Conservation (phyloP, 2,797 vertebrate genomes). For the Pitangus sulphuratus region DNA sequence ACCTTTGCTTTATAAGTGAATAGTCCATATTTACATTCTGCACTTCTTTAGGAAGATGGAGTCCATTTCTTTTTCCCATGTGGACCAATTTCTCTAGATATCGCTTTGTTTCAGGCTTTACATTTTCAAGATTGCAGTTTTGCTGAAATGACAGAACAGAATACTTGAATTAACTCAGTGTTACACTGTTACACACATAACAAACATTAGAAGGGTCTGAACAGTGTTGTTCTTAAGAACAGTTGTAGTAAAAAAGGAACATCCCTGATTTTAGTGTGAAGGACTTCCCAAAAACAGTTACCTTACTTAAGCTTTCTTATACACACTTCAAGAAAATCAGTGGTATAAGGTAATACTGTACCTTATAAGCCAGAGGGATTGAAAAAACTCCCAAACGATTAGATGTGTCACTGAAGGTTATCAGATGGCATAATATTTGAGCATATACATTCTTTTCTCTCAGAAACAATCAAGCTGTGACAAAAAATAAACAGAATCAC, state of each 20-base stretch:
- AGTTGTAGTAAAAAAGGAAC: not conserved
- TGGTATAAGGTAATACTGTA: not conserved
- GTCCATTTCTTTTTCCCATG: slow-evolving; percentile 87
- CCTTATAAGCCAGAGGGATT: not conserved
- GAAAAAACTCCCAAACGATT: not conserved
- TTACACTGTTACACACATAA: not conserved
- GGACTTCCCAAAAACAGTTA: not conserved
- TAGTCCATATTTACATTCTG: slow-evolving; percentile 82
- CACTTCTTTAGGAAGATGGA: slow-evolving; percentile 87
- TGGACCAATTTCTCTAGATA: slow-evolving; percentile 89
- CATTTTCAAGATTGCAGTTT: slow-evolving; percentile 73
- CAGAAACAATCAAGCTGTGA: not conserved
- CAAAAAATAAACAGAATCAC: not conserved
- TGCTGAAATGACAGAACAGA: slow-evolving; percentile 78
- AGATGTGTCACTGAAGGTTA: not conserved
- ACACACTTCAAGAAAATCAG: not conserved
- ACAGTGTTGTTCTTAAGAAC: not conserved
- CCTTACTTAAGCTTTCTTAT: not conserved
- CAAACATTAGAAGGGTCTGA: not conserved
- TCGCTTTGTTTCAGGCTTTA: slow-evolving; percentile 85
- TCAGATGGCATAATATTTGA: not conserved
- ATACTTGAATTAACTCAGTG: not conserved
- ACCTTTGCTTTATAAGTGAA: not conserved
- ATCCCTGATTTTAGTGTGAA: not conserved
- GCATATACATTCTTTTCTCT: not conserved